These are phyloP conservation scores for Piezodorus guildinii DNA, from an alignment of 1,140 invertebrate genomes.

Conservation along the genomic window DNA sequence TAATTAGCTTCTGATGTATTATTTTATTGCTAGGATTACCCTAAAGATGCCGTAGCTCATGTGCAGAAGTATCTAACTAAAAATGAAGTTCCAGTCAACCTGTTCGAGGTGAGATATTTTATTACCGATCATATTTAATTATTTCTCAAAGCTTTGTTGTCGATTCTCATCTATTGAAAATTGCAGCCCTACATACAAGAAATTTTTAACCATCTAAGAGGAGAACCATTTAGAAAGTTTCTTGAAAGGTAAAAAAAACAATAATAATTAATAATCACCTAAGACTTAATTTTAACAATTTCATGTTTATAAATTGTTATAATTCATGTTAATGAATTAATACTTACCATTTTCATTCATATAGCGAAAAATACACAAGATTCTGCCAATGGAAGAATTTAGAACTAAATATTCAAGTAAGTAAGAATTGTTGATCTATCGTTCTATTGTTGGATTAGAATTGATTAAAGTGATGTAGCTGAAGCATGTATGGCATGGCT, in stretches of 20 bases:
- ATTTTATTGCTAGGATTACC: slow-evolving; percentile 74
- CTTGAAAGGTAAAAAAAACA: slow-evolving; percentile 72
- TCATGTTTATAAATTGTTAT: slow-evolving; percentile 18
- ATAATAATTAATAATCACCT: no score
- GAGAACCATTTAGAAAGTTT: slow-evolving; percentile 93
- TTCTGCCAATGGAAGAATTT: slow-evolving; percentile 99
- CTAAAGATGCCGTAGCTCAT: slow-evolving; percentile 88
- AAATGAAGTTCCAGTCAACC: slow-evolving; percentile 88
- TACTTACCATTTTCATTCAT: slow-evolving; percentile 36
- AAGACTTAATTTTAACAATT: slow-evolving; percentile 25
- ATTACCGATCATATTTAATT: neutral
- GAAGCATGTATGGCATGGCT: no score
- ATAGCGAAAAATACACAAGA: slow-evolving; percentile 96
- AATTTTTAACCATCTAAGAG: slow-evolving; percentile 93
- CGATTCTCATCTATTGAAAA: slow-evolving; percentile 12
- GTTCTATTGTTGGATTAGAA: no score
- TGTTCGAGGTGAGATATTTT: slow-evolving; percentile 77
- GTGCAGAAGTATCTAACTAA: slow-evolving; percentile 96
- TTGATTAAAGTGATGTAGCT: no score
- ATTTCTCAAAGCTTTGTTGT: neutral
- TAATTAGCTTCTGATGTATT: no score
- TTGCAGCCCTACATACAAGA: slow-evolving; percentile 95
- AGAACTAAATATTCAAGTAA: slow-evolving; percentile 96
- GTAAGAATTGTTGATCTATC: slow-evolving; percentile 23
- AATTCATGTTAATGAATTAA: neutral